These are phyloP conservation scores for Struthidea cinerea DNA, from an alignment of 2,113 vertebrate species.

Conservation along the genomic window DNA sequence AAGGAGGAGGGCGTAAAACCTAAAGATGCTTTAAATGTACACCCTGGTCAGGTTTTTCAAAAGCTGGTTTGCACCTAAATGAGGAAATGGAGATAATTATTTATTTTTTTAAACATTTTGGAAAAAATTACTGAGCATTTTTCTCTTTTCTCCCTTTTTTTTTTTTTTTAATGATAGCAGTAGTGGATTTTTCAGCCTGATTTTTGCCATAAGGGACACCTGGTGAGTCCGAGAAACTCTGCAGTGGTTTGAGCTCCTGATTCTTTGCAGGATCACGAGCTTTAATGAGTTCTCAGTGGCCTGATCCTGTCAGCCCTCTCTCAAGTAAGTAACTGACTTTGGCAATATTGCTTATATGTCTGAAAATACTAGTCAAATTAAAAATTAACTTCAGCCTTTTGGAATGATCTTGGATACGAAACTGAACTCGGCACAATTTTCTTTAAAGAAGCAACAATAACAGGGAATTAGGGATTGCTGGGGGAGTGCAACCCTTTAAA, in stretches of 20 bases:
- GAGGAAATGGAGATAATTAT: background rate
- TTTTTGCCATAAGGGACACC: constrained; percentile 25
- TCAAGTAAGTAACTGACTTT: background rate
- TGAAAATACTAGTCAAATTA: background rate
- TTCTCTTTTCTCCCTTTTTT: background rate
- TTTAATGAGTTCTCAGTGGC: background rate
- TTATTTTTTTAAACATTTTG: constrained; percentile 22
- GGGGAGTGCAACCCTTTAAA: background rate
- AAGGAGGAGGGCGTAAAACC: background rate
- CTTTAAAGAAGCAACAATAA: background rate
- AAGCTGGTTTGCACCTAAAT: background rate
- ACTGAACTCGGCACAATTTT: background rate
- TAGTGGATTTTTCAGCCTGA: background rate
- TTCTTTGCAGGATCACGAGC: background rate
- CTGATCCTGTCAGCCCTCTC: background rate
- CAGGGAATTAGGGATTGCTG: background rate
- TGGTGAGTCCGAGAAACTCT: background rate
- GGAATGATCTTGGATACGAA: background rate
- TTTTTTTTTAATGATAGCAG: background rate
- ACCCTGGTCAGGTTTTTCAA: background rate
- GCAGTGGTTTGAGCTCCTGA: background rate
- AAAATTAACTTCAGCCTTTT: background rate
- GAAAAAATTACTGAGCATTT: background rate
- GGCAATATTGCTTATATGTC: background rate
- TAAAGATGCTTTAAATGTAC: background rate